Evolutionary conservation across 2,888 invertebrate species (phyloP).

Genomic region (Heliconius hortense): DNA sequence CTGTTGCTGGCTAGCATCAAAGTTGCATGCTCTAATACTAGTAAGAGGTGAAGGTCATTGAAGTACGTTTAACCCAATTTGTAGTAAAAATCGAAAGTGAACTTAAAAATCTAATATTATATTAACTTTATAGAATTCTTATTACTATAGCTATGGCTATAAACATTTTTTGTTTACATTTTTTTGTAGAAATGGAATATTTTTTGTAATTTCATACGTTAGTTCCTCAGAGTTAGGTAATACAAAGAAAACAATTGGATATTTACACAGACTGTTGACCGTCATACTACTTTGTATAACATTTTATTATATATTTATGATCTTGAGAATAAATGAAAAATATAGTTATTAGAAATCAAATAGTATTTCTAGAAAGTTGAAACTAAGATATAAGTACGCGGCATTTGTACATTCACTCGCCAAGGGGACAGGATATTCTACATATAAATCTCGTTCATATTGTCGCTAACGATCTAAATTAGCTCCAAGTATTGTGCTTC

Average conservation of each 20-base stretch:
- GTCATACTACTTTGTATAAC: background rate
- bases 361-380: conserved; percentile 59
- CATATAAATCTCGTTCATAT: conserved; percentile 41
- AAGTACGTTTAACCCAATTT: background rate
- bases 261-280: conserved; percentile 7
- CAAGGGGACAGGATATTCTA: conserved; percentile 33
- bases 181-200: background rate
- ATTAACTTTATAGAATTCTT: background rate
- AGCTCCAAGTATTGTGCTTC: conserved; percentile 39
- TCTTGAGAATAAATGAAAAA: background rate
- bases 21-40: conserved; percentile 4
- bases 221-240: background rate
- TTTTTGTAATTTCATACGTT: background rate
- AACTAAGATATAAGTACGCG: conserved; percentile 45
- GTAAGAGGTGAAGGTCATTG: conserved; percentile 13
- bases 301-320: background rate
- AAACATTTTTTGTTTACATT: background rate
- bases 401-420: conserved; percentile 24
- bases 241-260: conserved; percentile 1
- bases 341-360: background rate
- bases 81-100: background rate
- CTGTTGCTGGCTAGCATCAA: conserved; percentile 27
- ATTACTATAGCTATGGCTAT: background rate
- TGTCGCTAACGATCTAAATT: conserved; percentile 44
- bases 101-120: background rate